These are phyloP conservation scores for Diploscapter pachys DNA, from an alignment of 1,140 invertebrate genomes.

Conservation along the genomic window DNA sequence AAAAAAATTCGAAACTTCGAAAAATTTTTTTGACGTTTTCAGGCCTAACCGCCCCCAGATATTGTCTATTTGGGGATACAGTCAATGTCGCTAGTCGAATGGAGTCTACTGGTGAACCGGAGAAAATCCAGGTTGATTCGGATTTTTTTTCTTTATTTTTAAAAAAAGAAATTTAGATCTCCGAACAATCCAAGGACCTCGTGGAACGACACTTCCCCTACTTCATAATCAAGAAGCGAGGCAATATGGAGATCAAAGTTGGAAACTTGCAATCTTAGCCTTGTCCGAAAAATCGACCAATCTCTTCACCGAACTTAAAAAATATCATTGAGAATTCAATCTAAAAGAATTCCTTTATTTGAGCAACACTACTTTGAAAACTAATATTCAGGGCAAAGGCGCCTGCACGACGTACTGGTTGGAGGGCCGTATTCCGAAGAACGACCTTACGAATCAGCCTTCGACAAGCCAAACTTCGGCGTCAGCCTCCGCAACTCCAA, in stretches of 20 bases:
- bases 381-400: slow-evolving; percentile 41
- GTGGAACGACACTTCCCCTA: slow-evolving; percentile 20
- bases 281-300: too few relatives aligned
- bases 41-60: slow-evolving; percentile 44
- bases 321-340: too few relatives aligned
- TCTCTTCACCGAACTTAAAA: too few relatives aligned
- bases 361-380: background rate
- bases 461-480: too few relatives aligned
- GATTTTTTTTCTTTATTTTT: slow-evolving; percentile 1
- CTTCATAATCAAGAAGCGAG: slow-evolving; percentile 22
- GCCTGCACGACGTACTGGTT: slow-evolving; percentile 46
- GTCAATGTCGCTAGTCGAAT: slow-evolving; percentile 62
- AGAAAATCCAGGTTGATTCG: slow-evolving; percentile 44
- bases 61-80: slow-evolving; percentile 79
- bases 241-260: slow-evolving; percentile 25
- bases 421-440: slow-evolving; percentile 3
- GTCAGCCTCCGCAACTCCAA: too few relatives aligned
- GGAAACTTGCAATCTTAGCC: too few relatives aligned
- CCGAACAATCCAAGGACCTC: slow-evolving; percentile 9
- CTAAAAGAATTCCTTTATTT: background rate
- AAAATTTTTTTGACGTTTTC: too few relatives aligned
- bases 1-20: too few relatives aligned
- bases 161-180: slow-evolving; percentile 10
- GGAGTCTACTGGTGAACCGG: slow-evolving; percentile 34
- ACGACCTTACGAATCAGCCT: too few relatives aligned